phyloP scores from a whole-genome alignment of 1,140 invertebrate species.

The Zaprionus taronus region DNA sequence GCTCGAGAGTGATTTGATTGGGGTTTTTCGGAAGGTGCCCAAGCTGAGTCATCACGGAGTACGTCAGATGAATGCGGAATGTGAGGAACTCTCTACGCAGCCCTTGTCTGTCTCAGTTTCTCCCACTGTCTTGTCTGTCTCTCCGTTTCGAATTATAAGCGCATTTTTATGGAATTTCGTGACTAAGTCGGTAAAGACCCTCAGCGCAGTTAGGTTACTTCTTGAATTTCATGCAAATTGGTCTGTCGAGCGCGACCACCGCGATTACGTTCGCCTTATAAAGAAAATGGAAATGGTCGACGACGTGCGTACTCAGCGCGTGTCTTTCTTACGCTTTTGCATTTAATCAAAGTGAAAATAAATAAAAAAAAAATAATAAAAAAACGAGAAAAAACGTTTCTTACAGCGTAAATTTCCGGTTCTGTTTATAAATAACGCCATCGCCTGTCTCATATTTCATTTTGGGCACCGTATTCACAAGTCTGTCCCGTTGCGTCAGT shows the following conservation, averaged over 20 bases:
- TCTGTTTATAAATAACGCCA: slow-evolving; percentile 66
- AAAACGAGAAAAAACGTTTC: slow-evolving; percentile 34
- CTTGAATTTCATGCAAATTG: slow-evolving; percentile 72
- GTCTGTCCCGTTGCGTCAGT: slow-evolving; percentile 51
- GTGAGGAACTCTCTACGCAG: background rate
- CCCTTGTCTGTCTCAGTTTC: background rate
- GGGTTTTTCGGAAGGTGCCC: background rate
- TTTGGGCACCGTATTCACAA: background rate
- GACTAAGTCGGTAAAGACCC: slow-evolving; percentile 66
- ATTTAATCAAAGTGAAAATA: slow-evolving; percentile 83
- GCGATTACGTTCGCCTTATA: slow-evolving; percentile 59
- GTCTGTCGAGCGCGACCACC: slow-evolving; percentile 22
- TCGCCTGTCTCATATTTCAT: slow-evolving; percentile 57
- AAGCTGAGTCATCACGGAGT: slow-evolving; percentile 48
- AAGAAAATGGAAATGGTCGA: slow-evolving; percentile 34
- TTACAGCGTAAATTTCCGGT: slow-evolving; percentile 73
- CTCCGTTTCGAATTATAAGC: slow-evolving; percentile 45
- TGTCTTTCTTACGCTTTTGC: slow-evolving; percentile 69
- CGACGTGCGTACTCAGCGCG: slow-evolving; percentile 49
- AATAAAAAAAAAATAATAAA: slow-evolving; percentile 54
- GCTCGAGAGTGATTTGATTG: slow-evolving; percentile 15
- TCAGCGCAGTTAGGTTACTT: slow-evolving; percentile 32
- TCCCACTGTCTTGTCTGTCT: background rate
- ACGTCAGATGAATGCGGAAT: slow-evolving; percentile 15
- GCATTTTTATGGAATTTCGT: slow-evolving; percentile 64